Conservation (phyloP, 2,888 invertebrate species). For the Ochlodes sylvanus region DNA sequence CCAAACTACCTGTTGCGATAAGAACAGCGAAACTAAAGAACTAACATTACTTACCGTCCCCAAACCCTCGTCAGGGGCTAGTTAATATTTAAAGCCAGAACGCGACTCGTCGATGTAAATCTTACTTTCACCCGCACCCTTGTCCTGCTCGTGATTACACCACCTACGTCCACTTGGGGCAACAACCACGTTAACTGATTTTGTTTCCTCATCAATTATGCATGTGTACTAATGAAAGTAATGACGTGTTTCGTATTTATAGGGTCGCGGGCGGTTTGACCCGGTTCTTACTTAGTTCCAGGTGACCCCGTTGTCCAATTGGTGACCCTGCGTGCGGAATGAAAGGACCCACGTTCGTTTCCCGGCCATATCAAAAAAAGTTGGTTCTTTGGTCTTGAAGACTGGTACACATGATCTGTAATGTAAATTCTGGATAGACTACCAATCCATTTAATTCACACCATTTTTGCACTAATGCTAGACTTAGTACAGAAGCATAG, state of each 20-base stretch:
- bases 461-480: too few relatives aligned
- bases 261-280: neutral
- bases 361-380: too few relatives aligned
- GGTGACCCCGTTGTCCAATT: too few relatives aligned
- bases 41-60: slow-evolving; percentile 40
- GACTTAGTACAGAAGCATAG: too few relatives aligned
- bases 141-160: slow-evolving; percentile 39
- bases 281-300: neutral
- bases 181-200: slow-evolving; percentile 1
- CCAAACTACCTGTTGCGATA: neutral
- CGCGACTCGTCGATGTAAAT: slow-evolving; percentile 52
- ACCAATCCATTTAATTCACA: too few relatives aligned
- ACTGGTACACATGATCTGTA: too few relatives aligned
- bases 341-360: too few relatives aligned
- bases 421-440: too few relatives aligned
- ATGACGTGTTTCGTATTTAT: slow-evolving; percentile 8
- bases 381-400: too few relatives aligned
- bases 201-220: slow-evolving; percentile 7
- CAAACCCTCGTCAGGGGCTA: slow-evolving; percentile 54
- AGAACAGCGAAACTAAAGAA: slow-evolving; percentile 39
- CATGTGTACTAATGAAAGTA: slow-evolving; percentile 14
- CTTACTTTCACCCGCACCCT: slow-evolving; percentile 52
- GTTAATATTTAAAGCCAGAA: slow-evolving; percentile 62
- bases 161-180: slow-evolving; percentile 4
- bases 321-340: too few relatives aligned